Base-by-base conservation (phyloP, 2,888 invertebrate species). In the Drosophila nr. fundita region DNA sequence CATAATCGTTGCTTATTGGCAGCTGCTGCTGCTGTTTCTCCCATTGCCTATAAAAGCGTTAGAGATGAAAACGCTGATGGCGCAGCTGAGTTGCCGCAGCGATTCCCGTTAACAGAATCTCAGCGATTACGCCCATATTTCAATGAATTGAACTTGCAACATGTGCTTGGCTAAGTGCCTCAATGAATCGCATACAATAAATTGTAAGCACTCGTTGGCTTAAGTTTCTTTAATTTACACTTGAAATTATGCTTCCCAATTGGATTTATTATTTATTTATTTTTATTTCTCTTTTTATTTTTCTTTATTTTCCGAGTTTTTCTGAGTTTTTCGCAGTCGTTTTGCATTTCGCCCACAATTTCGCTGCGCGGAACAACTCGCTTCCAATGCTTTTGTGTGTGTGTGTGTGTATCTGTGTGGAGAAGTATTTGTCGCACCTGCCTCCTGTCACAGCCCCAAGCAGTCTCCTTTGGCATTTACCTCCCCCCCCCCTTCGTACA, bases 1-100 rank as follows among this genome's bases (percentile, higher is more conserved):
- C 88, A 85, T 85, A 85, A 85, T 85, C 90, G 90, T 83, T 87
- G 83, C 88, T 89, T 89, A 85, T 89, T 85, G 84, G 83, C 90
- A 85, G 30, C 54, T 50, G 49, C 48, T 64, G 80, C 60, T 84
- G 76, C 89, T 67, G 52, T 34, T 63, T 79, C 63, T 68, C 70
- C 63, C 68, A 57, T 53, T 69, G 65, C 63, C 78, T 57, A 36
- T 36, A 54, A 54, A 54, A 68, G 53, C 78, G 80, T 79, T 87
- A 66, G 70, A 74, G 76, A 65, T 87, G 85, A 89, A 87, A 84
- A 79, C 76, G 89, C 82, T 84, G 83, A 84, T 84, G 89, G 71
- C 82, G 82, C 87, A 82, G 59, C 57, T 15, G 4, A 45, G 45
- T 24, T 45, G 24, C 45, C 24, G 8, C 45, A 24, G 7, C 45